Percentiles rank a stretch among this genome's conserved stretches.
These are phyloP conservation scores for Tolypeutes matacus DNA, from an alignment of 2,797 vertebrate species.

Conservation along the genomic window DNA sequence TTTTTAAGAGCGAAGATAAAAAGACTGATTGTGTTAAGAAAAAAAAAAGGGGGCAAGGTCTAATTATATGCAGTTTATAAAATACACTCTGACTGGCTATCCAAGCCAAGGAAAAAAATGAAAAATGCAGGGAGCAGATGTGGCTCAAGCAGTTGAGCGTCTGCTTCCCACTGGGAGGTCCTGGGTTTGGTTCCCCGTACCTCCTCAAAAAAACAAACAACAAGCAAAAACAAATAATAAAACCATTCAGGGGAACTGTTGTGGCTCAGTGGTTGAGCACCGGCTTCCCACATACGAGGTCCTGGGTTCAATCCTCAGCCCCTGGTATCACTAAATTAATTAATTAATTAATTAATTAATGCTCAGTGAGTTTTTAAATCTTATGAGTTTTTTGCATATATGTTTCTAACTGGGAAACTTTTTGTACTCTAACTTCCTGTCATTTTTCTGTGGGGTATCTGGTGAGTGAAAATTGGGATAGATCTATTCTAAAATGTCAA, in stretches of 20 bases:
- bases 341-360: background rate
- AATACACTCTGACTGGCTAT: background rate
- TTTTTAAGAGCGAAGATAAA: background rate
- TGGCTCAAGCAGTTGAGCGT: too few relatives aligned
- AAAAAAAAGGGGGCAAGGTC: background rate
- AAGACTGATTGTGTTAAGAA: background rate
- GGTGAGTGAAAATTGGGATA: background rate
- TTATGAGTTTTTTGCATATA: background rate
- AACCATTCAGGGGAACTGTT: too few relatives aligned
- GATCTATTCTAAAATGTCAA: background rate
- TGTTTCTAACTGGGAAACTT: background rate
- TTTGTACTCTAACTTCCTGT: background rate
- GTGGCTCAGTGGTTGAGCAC: too few relatives aligned
- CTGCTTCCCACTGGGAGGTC: too few relatives aligned
- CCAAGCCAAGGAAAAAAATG: background rate
- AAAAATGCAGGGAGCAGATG: background rate
- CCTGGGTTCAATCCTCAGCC: too few relatives aligned
- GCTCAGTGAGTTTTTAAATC: background rate
- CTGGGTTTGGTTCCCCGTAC: too few relatives aligned
- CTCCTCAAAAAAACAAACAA: too few relatives aligned
- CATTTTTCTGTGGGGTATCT: background rate
- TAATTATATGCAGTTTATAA: background rate
- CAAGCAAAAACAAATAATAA: too few relatives aligned
- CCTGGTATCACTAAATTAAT: too few relatives aligned
- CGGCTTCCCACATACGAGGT: too few relatives aligned